These are phyloP conservation scores for Anthonomus grandis DNA, from an alignment of 1,140 invertebrate species.

Conservation along the genomic window DNA sequence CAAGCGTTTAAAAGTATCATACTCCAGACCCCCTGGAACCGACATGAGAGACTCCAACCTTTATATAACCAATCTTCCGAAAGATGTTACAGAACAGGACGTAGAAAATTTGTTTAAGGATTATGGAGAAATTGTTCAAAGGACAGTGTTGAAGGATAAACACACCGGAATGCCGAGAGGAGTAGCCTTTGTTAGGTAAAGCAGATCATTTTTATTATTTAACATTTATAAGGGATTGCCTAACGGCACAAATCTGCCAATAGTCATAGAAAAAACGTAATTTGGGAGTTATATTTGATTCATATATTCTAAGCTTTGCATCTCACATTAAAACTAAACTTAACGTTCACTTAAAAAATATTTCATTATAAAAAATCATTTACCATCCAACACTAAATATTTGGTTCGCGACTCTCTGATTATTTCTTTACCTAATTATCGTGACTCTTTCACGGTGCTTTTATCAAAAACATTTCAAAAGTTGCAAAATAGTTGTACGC, in stretches of 20 bases:
- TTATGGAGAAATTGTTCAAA: conserved; percentile 86
- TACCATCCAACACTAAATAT: too few relatives aligned
- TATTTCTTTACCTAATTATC: too few relatives aligned
- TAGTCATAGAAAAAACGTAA: too few relatives aligned
- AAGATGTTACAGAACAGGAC: conserved; percentile 76
- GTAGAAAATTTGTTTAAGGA: conserved; percentile 81
- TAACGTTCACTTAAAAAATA: too few relatives aligned
- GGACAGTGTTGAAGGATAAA: conserved; percentile 85
- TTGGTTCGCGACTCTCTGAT: too few relatives aligned
- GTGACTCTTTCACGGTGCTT: too few relatives aligned
- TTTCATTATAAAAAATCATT: too few relatives aligned
- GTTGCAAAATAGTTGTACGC: too few relatives aligned
- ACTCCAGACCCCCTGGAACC: conserved; percentile 85
- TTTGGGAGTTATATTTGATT: not conserved
- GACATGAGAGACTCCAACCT: conserved; percentile 94
- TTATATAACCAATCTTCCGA: conserved; percentile 89
- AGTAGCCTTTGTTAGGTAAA: conserved; percentile 88
- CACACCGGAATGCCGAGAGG: conserved; percentile 79
- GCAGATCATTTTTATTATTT: not conserved
- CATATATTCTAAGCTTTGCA: not conserved
- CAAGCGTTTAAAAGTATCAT: conserved; percentile 74
- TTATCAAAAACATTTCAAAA: too few relatives aligned
- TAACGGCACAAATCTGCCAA: too few relatives aligned
- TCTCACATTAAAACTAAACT: too few relatives aligned
- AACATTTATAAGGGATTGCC: not conserved